phyloP scores from a whole-genome alignment of 1,140 invertebrate genomes.

The Holcopasites calliopsidis region DNA sequence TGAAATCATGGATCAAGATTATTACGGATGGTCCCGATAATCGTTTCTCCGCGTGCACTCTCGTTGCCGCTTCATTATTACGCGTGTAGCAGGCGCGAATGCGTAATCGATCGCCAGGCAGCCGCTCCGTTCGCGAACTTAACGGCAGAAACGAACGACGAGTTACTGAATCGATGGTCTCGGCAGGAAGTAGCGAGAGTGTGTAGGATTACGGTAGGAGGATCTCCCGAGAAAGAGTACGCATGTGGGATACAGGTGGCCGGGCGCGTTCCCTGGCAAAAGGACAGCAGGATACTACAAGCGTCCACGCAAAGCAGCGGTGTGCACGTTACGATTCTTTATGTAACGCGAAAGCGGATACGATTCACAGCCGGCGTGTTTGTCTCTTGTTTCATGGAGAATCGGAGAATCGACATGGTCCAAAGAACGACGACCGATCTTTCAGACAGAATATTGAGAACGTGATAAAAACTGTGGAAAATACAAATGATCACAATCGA shows the following conservation, averaged over 20 bases:
- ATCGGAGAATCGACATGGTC: conserved; percentile 1
- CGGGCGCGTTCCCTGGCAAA: conserved; percentile 17
- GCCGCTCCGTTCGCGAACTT: background rate
- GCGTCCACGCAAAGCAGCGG: conserved; percentile 11
- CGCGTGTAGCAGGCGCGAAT: background rate
- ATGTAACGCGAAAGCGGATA: conserved; percentile 44
- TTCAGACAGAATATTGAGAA: too few relatives aligned
- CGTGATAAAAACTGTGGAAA: too few relatives aligned
- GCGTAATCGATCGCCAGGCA: background rate
- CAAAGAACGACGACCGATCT: too few relatives aligned
- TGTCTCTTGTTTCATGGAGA: conserved; percentile 25
- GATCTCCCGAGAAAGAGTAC: conserved; percentile 14
- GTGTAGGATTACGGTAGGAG: conserved; percentile 37
- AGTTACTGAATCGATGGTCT: conserved; percentile 15
- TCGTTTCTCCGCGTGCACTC: background rate
- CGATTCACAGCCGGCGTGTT: background rate
- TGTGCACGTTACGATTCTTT: conserved; percentile 34
- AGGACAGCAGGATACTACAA: conserved; percentile 20
- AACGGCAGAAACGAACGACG: conserved; percentile 23
- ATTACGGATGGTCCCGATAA: too few relatives aligned
- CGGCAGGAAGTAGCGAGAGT: conserved; percentile 23
- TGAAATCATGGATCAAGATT: conserved; percentile 36
- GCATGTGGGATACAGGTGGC: conserved; percentile 29
- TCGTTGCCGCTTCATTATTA: conserved; percentile 3
- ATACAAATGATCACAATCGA: too few relatives aligned